Percentiles rank a stretch among this genome's conserved stretches.
Evolutionary conservation across 2,888 invertebrate genomes (phyloP).

Genomic region (Brachynemurus nebulosus): DNA sequence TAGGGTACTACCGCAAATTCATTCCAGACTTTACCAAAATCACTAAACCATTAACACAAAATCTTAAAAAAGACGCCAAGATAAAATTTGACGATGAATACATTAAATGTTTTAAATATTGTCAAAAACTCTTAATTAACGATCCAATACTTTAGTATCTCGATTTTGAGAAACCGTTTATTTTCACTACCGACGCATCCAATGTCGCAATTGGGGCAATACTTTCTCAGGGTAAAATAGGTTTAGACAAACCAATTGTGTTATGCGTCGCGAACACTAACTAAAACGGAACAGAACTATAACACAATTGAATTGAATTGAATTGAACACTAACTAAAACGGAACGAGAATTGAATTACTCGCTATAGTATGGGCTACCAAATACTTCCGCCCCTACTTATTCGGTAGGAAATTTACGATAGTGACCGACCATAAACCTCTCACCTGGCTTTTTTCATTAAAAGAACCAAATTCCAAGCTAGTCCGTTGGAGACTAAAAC

Average conservation of each 20-base stretch:
- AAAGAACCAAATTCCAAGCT: constrained; percentile 23
- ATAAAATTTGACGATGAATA: background rate
- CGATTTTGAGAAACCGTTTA: constrained; percentile 1
- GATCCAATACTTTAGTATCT: constrained; percentile 4
- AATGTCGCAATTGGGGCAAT: constrained; percentile 1
- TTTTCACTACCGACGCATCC: constrained; percentile 5
- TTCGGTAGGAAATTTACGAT: constrained; percentile 25
- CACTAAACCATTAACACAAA: constrained; percentile 2
- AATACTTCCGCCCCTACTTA: constrained; percentile 19
- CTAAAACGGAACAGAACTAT: too few relatives aligned
- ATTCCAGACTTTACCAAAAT: constrained; percentile 17
- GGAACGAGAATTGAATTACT: background rate
- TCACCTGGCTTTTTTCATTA: constrained; percentile 24
- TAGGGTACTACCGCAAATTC: constrained; percentile 24
- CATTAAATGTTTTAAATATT: background rate
- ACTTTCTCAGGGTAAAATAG: constrained; percentile 1
- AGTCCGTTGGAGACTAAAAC: constrained; percentile 20
- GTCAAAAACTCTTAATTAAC: background rate
- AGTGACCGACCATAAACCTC: constrained; percentile 25
- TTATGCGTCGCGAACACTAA: constrained; percentile 21
- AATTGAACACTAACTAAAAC: constrained; percentile 10
- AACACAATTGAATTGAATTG: constrained; percentile 18
- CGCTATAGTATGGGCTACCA: background rate
- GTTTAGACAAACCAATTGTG: constrained; percentile 14
- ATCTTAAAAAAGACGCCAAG: constrained; percentile 1